Evolutionary conservation across 2,888 invertebrate genomes (phyloP).

Genomic region (Habroteleia sp.): DNA sequence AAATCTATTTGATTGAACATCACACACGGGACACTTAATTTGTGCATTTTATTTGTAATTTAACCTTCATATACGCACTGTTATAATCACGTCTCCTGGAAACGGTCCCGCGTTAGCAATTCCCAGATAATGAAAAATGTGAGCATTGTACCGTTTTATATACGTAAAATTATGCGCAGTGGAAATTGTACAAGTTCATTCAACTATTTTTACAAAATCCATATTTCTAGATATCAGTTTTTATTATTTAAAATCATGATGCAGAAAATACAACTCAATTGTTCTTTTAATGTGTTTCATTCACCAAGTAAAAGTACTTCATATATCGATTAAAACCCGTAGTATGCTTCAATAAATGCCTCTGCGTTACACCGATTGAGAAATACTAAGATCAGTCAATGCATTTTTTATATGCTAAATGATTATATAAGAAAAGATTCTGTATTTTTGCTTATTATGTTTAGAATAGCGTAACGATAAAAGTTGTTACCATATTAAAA

Average conservation of each 20-base stretch:
- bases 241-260: conserved; percentile 32
- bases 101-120: conserved; percentile 27
- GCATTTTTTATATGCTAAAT: too few relatives aligned
- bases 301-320: conserved; percentile 14
- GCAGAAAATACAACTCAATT: conserved; percentile 22
- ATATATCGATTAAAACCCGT: conserved; percentile 17
- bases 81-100: conserved; percentile 31
- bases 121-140: conserved; percentile 46
- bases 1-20: neutral
- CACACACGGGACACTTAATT: conserved; percentile 17
- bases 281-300: conserved; percentile 27
- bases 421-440: too few relatives aligned
- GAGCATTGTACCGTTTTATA: conserved; percentile 38
- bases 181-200: conserved; percentile 39
- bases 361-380: conserved; percentile 7
- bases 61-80: conserved; percentile 15
- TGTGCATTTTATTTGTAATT: conserved; percentile 30
- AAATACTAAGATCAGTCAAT: too few relatives aligned
- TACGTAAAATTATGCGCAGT: conserved; percentile 42
- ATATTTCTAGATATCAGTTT: conserved; percentile 20
- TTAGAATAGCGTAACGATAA: too few relatives aligned
- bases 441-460: too few relatives aligned
- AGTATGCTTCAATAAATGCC: conserved; percentile 19
- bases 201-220: conserved; percentile 28
- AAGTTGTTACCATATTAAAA: too few relatives aligned